Percentiles rank a stretch among this genome's conserved stretches.
phyloP scores from a whole-genome alignment of 2,113 vertebrate species.

The Aptenodytes forsteri region DNA sequence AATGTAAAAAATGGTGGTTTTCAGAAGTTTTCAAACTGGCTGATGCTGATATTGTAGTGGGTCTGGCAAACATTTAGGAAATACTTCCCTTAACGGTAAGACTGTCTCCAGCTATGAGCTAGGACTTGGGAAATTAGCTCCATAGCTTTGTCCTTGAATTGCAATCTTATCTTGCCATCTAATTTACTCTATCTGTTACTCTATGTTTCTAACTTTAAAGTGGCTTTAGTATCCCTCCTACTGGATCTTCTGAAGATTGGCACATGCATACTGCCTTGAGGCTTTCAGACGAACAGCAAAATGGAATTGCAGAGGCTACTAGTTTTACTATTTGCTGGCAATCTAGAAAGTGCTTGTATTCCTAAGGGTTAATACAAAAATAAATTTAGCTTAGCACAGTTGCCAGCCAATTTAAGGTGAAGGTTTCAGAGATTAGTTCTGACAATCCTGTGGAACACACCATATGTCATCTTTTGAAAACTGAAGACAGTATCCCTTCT shows the following conservation, averaged over 20 bases:
- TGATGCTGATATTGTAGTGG: not conserved
- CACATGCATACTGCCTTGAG: not conserved
- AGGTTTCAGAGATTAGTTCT: slow-evolving; percentile 65
- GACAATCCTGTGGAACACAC: slow-evolving; percentile 67
- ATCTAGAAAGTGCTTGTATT: slow-evolving; percentile 2
- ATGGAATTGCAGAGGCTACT: slow-evolving; percentile 10
- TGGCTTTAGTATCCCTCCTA: not conserved
- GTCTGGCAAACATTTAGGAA: not conserved
- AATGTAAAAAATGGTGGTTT: not conserved
- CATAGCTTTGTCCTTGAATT: not conserved
- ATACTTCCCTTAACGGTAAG: not conserved
- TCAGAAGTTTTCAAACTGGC: not conserved
- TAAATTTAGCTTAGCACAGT: slow-evolving; percentile 48
- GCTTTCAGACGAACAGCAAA: not conserved
- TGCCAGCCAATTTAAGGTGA: slow-evolving; percentile 66
- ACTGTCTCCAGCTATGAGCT: not conserved
- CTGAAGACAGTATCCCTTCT: slow-evolving; percentile 56
- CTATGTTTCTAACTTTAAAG: not conserved
- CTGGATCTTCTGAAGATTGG: not conserved
- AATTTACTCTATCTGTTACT: not conserved
- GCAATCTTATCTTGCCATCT: not conserved
- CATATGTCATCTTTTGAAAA: slow-evolving; percentile 67
- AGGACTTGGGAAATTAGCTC: not conserved
- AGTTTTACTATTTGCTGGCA: not conserved
- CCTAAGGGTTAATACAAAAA: slow-evolving; percentile 58